Evolutionary conservation across 2,797 vertebrate genomes (phyloP), one percentile per base, ranked within the genome.

Genomic region (Melanogrammus aeglefinus): DNA sequence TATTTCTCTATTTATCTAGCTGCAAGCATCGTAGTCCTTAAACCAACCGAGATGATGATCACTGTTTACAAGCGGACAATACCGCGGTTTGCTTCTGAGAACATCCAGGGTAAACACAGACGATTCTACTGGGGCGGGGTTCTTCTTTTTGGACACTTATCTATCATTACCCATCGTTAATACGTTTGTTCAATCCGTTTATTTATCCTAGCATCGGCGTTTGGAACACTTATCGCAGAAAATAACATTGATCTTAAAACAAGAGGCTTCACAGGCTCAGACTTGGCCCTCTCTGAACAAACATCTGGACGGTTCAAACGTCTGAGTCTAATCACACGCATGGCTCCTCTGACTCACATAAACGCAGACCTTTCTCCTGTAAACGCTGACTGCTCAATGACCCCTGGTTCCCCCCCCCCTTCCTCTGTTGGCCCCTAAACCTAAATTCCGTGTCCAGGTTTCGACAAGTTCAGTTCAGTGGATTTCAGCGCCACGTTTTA

Each of bases 401-500:
- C 51, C 51, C 51, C 4, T 21, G 51, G n/a, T 57, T 18, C 51
- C 51, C 1, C 51, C 1, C 51, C 12, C n/a, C n/a, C 27, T 66
- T 66, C 57, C n/a, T 66, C 57, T 12, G 51, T 8, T 8, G 51
- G 51, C 51, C 6, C 51, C 51, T 57, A 2, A 57, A 7, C 6
- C 1, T 21, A 57, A 57, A 21, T n/a, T 21, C 51, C 3, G 18
- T 21, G 21, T 18, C 18, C n/a, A 99, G 98, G 97, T 72, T 99
- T 95, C 0, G 96, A 98, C 33, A 93, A 96, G 83, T 99, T 99
- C 85, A 96, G 88, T 21, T 93, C 97, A 0, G 97, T 99, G 33
- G 98, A 99, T 93, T 99, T 99, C 93, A 99, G 98, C 0, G 97
- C 96, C 71, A 99, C 98, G 0, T 97, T 99, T 87, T 99, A 98